Percentiles rank a stretch among this genome's conserved stretches.
Conservation (phyloP, 2,888 invertebrate genomes). For the Leptinotarsa peninsularis region DNA sequence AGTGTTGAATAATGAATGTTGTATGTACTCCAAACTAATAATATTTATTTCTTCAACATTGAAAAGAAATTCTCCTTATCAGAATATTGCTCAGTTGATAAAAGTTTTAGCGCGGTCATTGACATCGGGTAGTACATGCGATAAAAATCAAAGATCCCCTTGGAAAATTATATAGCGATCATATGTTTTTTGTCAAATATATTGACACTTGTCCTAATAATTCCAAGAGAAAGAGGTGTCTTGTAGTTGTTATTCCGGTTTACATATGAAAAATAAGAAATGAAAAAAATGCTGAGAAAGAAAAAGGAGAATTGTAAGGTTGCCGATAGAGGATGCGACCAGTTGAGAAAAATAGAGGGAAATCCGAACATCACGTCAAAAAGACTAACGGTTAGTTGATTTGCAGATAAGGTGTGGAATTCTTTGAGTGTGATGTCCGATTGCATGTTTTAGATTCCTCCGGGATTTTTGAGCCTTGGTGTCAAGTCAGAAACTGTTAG, state of each 20-base stretch:
- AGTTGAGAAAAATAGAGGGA: constrained; percentile 45
- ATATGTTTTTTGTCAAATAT: constrained; percentile 31
- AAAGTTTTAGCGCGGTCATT: not conserved
- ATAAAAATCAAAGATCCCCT: constrained; percentile 18
- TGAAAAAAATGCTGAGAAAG: constrained; percentile 31
- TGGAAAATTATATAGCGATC: constrained; percentile 3
- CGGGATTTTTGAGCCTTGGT: constrained; percentile 43
- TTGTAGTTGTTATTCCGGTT: not conserved
- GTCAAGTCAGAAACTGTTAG: constrained; percentile 37
- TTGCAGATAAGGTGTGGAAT: constrained; percentile 12
- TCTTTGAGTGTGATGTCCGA: constrained; percentile 22
- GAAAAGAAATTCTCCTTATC: no score
- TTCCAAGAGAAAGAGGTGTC: not conserved
- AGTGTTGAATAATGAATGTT: no score
- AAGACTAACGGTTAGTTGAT: constrained; percentile 43
- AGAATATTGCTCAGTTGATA: no score
- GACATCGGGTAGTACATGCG: not conserved
- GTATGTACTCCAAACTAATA: no score
- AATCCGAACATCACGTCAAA: constrained; percentile 46
- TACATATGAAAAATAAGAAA: constrained; percentile 25
- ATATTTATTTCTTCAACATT: no score
- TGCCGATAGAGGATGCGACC: constrained; percentile 31
- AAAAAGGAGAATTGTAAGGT: constrained; percentile 28
- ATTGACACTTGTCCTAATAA: constrained; percentile 22
- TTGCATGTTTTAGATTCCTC: constrained; percentile 44